Evolutionary conservation across 2,113 vertebrate species (phyloP), one percentile per base, ranked within the genome.

Genomic region (Galemys pyrenaicus): DNA sequence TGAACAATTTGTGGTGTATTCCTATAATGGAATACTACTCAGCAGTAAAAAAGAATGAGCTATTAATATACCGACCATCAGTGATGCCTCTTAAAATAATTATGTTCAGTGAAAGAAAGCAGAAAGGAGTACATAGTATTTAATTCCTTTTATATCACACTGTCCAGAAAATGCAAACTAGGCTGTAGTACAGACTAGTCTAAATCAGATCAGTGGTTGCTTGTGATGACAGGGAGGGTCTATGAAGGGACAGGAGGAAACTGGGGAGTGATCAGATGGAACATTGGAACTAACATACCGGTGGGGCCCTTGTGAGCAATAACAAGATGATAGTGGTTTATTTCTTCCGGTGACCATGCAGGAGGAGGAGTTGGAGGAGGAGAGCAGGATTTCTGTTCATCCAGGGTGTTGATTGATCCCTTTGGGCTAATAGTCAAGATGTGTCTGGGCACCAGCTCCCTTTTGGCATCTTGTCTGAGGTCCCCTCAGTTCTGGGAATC

Each of bases 341-440:
- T 20, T 64, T 68, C 75, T n/a, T 15, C 19, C 67, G 0, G 58
- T 3, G 11, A 30, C 30, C 19, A 0, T 3, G 0, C 30, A 10
- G 30, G 51, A 77, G 51, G 37, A 39, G 12, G 24, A 39, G 28
- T 24, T 35, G 11, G 62, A 80, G 15, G 39, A 85, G 39, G n/a
- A 26, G 4, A 81, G 32, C 4, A 6, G 58, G 22, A 24, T 5
- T 68, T 39, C 30, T 54, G 62, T 58, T 28, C 37, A 11, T 5
- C 15, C 0, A 3, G n/a, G 70, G 30, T 22, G 1, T 80, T 10
- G 32, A 24, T 73, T 22, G 0, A 44, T 0, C 54, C 35, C n/a
- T 35, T n/a, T 44, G 32, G 35, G 49, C 46, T 73, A 22, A 30
- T 79, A 10, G 9, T 26, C 44, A 8, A 12, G 30, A 6, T 0